Evolutionary conservation across 2,797 vertebrate genomes (phyloP).

Genomic region (Podarcis siculus): DNA sequence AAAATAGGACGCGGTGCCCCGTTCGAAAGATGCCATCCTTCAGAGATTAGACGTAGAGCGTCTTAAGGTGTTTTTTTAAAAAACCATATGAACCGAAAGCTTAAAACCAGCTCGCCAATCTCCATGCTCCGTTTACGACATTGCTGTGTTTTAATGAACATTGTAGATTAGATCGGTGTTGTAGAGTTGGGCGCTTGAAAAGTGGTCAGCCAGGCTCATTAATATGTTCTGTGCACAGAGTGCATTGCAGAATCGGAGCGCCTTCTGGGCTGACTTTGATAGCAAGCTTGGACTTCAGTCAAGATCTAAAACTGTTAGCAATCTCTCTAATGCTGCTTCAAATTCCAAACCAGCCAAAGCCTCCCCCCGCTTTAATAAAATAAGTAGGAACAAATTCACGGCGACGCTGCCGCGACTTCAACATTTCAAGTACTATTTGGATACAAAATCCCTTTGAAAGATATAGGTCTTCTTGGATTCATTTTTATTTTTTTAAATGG

Average conservation of each 20-base stretch:
- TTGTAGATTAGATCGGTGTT: constrained; percentile 30
- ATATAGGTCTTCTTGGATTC: neutral
- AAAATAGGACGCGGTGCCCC: no score
- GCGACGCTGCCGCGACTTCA: neutral
- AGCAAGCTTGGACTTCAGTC: neutral
- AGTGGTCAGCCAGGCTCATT: constrained; percentile 45
- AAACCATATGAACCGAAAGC: constrained; percentile 7
- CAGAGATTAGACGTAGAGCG: neutral
- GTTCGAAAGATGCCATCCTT: neutral
- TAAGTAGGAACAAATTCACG: neutral
- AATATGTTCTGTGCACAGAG: constrained; percentile 33
- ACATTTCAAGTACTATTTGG: neutral
- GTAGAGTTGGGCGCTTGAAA: constrained; percentile 2
- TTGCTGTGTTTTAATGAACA: constrained; percentile 55
- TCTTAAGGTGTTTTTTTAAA: constrained; percentile 39
- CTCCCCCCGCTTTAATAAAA: neutral
- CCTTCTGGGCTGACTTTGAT: neutral
- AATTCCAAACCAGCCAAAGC: neutral
- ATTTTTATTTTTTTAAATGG: neutral
- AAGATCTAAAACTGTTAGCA: constrained; percentile 8
- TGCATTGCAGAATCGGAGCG: rapidly evolving
- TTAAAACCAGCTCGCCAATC: neutral
- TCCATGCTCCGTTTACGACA: neutral
- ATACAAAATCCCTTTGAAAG: neutral
- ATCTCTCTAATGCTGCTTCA: neutral